Percentiles rank a stretch among this genome's conserved stretches.
Evolutionary conservation across 2,888 invertebrate species (phyloP).

Genomic region (Synergus itoensis): DNA sequence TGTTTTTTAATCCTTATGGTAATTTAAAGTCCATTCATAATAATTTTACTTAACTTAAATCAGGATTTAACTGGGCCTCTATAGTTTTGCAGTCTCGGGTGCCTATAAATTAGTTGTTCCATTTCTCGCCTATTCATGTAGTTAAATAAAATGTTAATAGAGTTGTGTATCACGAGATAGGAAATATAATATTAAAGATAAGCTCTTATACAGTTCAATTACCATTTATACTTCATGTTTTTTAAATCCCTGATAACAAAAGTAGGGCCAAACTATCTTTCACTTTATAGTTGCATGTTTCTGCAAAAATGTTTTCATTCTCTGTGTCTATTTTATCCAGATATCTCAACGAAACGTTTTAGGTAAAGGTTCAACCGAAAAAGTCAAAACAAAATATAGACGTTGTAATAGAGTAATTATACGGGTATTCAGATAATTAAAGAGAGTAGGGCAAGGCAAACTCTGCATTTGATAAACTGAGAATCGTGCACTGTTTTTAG

Average conservation of each 20-base stretch:
- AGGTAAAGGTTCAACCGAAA: neutral
- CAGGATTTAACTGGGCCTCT: slow-evolving; percentile 18
- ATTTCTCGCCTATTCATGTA: slow-evolving; percentile 29
- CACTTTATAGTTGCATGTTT: neutral
- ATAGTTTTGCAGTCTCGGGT: neutral
- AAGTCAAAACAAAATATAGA: neutral
- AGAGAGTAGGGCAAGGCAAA: slow-evolving; percentile 35
- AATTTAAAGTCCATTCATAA: slow-evolving; percentile 7
- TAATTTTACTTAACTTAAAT: slow-evolving; percentile 7
- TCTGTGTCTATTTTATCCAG: neutral
- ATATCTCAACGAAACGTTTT: neutral
- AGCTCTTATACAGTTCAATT: slow-evolving; percentile 29
- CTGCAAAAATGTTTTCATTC: neutral
- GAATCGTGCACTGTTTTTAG: slow-evolving; percentile 33
- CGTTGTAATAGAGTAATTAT: slow-evolving; percentile 21
- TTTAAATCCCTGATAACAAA: neutral
- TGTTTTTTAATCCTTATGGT: slow-evolving; percentile 16
- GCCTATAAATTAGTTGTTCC: slow-evolving; percentile 9
- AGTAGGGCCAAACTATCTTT: slow-evolving; percentile 22
- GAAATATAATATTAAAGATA: slow-evolving; percentile 25
- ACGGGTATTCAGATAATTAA: slow-evolving; percentile 36
- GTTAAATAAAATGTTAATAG: slow-evolving; percentile 29
- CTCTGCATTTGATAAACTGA: slow-evolving; percentile 18
- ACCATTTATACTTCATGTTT: neutral
- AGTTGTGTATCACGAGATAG: slow-evolving; percentile 24